phyloP scores from a whole-genome alignment of 2,888 invertebrate genomes.

The Epirrita christyi region DNA sequence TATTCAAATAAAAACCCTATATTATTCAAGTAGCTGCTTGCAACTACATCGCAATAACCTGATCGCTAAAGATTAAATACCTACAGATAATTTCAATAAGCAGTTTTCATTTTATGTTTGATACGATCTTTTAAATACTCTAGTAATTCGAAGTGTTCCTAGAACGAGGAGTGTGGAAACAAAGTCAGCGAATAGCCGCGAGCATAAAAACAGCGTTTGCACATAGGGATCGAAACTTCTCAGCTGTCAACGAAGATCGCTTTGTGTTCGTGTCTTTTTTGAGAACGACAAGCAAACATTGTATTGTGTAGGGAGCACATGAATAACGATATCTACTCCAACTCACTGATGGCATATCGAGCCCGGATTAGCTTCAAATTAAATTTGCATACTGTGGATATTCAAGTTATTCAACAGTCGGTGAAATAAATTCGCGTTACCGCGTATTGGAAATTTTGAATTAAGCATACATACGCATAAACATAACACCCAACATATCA shows the following conservation, averaged over 20 bases:
- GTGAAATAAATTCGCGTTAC: slow-evolving; percentile 41
- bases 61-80: slow-evolving; percentile 18
- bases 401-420: slow-evolving; percentile 43
- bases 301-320: slow-evolving; percentile 69
- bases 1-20: slow-evolving; percentile 2
- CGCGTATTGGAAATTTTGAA: slow-evolving; percentile 41
- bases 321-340: slow-evolving; percentile 71
- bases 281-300: slow-evolving; percentile 78
- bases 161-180: slow-evolving; percentile 2
- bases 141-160: not conserved
- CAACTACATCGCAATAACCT: not conserved
- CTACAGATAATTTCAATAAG: slow-evolving; percentile 22
- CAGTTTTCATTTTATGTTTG: slow-evolving; percentile 22
- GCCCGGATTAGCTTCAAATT: slow-evolving; percentile 65
- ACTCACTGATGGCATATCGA: slow-evolving; percentile 64
- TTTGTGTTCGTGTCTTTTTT: slow-evolving; percentile 63
- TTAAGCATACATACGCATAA: too few species aligned
- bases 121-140: slow-evolving; percentile 8
- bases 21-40: slow-evolving; percentile 18
- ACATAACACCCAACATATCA: too few species aligned
- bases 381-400: slow-evolving; percentile 70
- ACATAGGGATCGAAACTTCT: slow-evolving; percentile 39
- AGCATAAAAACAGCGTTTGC: slow-evolving; percentile 36
- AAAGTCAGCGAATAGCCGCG: slow-evolving; percentile 20
- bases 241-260: slow-evolving; percentile 71